A percentile compares a stretch with the other conserved stretches of the same genome.
phyloP scores from a whole-genome alignment of 2,797 vertebrate species.

The Heteromormyrus szaboi region DNA sequence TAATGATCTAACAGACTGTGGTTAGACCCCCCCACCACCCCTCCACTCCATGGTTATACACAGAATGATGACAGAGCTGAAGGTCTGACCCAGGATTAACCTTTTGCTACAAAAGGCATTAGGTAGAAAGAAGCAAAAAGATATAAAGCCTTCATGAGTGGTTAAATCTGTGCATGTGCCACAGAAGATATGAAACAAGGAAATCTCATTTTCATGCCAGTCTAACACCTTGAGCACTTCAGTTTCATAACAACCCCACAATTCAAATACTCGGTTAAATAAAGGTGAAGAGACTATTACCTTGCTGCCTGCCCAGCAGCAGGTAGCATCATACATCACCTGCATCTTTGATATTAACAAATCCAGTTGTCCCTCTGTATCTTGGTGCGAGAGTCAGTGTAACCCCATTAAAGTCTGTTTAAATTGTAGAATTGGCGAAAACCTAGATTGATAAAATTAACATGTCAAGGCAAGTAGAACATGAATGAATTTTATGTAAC shows the following conservation, averaged over 20 bases:
- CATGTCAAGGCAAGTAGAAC: neutral
- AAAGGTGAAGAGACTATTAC: neutral
- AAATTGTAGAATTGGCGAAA: neutral
- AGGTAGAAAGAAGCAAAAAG: neutral
- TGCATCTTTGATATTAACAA: neutral
- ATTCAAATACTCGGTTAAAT: neutral
- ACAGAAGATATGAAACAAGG: neutral
- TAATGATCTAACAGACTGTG: conserved; percentile 13
- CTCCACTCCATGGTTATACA: neutral
- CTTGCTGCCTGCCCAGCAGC: neutral
- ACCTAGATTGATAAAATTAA: neutral
- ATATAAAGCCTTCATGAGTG: neutral
- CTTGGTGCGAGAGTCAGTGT: neutral
- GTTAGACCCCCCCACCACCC: neutral
- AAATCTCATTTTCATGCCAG: neutral
- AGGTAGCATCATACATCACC: neutral
- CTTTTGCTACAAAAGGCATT: neutral
- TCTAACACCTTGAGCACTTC: neutral
- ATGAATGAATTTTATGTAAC: neutral
- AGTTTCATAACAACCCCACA: neutral
- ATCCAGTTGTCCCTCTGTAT: neutral
- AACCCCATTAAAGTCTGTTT: neutral
- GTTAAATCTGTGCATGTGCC: neutral
- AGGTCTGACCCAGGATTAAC: neutral
- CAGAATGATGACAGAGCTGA: neutral